Conservation (phyloP, 1,140 invertebrate species). For the Drosophila kurseongensis region DNA sequence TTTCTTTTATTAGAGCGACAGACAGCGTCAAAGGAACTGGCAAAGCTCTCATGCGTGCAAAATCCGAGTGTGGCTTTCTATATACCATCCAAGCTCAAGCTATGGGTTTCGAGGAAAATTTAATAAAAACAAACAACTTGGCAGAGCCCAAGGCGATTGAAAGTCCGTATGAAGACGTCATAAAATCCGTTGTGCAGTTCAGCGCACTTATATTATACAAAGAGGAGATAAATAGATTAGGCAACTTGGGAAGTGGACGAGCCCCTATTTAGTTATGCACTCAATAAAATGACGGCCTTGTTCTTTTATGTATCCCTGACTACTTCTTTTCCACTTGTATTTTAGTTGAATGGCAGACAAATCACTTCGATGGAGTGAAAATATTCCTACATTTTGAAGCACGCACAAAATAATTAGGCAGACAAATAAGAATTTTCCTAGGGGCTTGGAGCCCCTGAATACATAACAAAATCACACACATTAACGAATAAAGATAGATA, state of each 20-base stretch:
- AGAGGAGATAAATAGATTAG: conserved; percentile 10
- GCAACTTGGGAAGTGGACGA: not conserved
- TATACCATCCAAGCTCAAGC: not conserved
- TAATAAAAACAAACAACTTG: conserved; percentile 70
- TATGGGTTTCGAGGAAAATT: conserved; percentile 39
- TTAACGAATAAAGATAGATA: not conserved
- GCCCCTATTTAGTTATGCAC: not conserved
- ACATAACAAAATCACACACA: not conserved
- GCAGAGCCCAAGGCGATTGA: conserved; percentile 41
- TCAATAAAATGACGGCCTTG: not conserved
- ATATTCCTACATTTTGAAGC: too few relatives aligned
- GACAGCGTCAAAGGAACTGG: conserved; percentile 58
- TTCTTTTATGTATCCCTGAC: not conserved
- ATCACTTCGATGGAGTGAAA: too few relatives aligned
- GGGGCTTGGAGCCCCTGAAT: too few relatives aligned
- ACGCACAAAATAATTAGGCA: conserved; percentile 30
- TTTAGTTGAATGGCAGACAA: too few relatives aligned
- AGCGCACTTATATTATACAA: conserved; percentile 42
- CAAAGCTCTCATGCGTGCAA: conserved; percentile 63
- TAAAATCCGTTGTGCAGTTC: conserved; percentile 60
- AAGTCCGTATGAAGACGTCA: conserved; percentile 69
- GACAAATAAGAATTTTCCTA: not conserved
- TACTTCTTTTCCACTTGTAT: not conserved
- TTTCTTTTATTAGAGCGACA: conserved; percentile 81
- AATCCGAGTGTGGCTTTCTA: conserved; percentile 30